Base-by-base conservation (phyloP, 2,113 vertebrate species). In the Meriones unguiculatus region DNA sequence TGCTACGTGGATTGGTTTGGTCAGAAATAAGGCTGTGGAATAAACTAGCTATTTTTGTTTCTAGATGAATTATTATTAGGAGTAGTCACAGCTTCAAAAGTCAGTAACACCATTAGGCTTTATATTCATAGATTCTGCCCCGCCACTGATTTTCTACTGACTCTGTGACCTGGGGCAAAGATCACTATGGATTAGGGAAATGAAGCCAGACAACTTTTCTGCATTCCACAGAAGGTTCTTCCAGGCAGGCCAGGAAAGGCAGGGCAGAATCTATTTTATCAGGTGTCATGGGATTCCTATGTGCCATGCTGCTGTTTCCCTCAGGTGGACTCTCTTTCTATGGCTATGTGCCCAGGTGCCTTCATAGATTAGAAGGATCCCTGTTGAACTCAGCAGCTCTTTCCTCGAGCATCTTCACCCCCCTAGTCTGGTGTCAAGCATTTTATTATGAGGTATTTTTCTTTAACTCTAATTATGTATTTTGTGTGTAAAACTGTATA, bases 21-120 rank as follows among this genome's bases (percentile, higher is more conserved):
- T 59, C 90, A 89, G 41, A 95, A 95, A 93, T 80, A 75, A 92
- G 88, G 38, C 14, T 92, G 69, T 86, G 52, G 70, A 86, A 6
- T 73, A 10, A 88, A 93, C 80, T 25, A 78, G 1, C 7, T 72
- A 14, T 85, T 94, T 89, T 95, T n/a, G 72, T 93, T 25, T 75
- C 85, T 85, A 54, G 67, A 73, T 88, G 0, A 13, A 77, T 81
- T 54, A 91, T 75, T 91, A 87, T 30, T 86, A 89, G 46, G 22
- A 7, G 7, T 50, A 85, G 14, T 18, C 10, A 65, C 0, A 6
- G 59, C 22, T 62, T 93, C 22, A 67, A 52, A 92, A 35, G 65
- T 78, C 62, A 80, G 1, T 50, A 15, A 76, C 0, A 24, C 82
- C 25, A 87, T 95, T 82, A 65, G 6, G 20, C 35, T 32, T 72